Evolutionary conservation across 2,888 invertebrate species (phyloP), one percentile per base, ranked within the genome.

Genomic region (Lingula anatina): DNA sequence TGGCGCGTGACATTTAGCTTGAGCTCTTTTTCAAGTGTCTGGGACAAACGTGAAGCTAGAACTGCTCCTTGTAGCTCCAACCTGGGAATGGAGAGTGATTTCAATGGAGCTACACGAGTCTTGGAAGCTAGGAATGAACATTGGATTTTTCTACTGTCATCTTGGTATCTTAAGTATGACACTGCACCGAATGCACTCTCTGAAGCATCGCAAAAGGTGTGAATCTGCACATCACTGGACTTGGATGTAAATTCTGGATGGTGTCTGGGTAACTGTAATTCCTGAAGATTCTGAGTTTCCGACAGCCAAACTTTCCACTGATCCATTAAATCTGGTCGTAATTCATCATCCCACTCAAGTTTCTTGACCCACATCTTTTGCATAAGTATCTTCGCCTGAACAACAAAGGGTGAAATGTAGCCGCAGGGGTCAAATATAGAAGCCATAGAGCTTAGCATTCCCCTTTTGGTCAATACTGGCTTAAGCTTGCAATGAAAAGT

Each of bases 391-490:
- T 31, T 45, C 12, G 45, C 36, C 3, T 23, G 5, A 25, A 35
- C 20, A 18, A 45, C 3, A n/a, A 28, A 45, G n/a, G n/a, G n/a
- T n/a, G n/a, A n/a, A n/a, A n/a, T n/a, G n/a, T n/a, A n/a, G n/a
- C n/a, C n/a, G n/a, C 35, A 45, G 3, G 45, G 45, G 25, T 45
- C 45, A 45, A 45, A 45, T 3, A 45, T 36, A 3, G 45, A 45
- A 2, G 5, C n/a, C 23, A 45, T 25, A 3, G 36, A n/a, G 21
- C 45, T 45, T 3, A 45, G 24, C 3, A 45, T 18, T 4, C 35
- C 36, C n/a, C 45, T 2, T 21, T 45, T 45, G 20, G 45, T 45
- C 15, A 36, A n/a, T 4, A n/a, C 21, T 12, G 20, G 24, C 20
- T 26, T 7, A 23, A 5, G 5, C n/a, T n/a, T n/a, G 5, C n/a